phyloP scores from a whole-genome alignment of 2,888 invertebrate genomes.

The Frankliniella intonsa region DNA sequence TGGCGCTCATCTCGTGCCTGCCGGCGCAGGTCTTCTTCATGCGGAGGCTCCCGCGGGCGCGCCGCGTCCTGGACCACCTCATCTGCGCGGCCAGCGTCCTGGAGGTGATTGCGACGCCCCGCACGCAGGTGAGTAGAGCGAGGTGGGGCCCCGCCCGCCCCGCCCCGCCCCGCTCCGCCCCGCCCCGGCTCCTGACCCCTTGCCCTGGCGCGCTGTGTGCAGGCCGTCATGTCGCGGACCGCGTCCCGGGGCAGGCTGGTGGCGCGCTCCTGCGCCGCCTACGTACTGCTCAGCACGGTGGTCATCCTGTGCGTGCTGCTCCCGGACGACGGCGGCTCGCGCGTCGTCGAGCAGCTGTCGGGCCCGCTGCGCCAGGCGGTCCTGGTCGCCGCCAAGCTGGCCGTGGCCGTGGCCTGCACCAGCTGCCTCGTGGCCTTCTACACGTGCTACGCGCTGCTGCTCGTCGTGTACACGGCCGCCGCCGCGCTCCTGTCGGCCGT shows the following conservation, averaged over 20 bases:
- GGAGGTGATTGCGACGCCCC: neutral
- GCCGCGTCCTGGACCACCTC: neutral
- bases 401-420: neutral
- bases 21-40: neutral
- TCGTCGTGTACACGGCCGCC: neutral
- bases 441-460: neutral
- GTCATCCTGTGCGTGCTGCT: neutral
- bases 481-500: neutral
- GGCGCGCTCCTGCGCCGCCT: neutral
- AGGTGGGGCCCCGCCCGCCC: neutral
- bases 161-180: no score
- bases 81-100: neutral
- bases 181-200: no score
- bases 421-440: slow-evolving; percentile 5
- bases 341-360: neutral
- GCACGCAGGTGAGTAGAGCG: neutral
- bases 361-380: neutral
- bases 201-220: no score
- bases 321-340: neutral
- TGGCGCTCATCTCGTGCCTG: neutral
- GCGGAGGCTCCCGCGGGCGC: neutral
- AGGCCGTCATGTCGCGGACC: neutral
- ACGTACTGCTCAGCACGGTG: neutral
- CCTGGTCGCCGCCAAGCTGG: neutral
- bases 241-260: neutral